Base-by-base conservation (phyloP, 2,888 invertebrate genomes). In the Malthinus seriepunctatus region DNA sequence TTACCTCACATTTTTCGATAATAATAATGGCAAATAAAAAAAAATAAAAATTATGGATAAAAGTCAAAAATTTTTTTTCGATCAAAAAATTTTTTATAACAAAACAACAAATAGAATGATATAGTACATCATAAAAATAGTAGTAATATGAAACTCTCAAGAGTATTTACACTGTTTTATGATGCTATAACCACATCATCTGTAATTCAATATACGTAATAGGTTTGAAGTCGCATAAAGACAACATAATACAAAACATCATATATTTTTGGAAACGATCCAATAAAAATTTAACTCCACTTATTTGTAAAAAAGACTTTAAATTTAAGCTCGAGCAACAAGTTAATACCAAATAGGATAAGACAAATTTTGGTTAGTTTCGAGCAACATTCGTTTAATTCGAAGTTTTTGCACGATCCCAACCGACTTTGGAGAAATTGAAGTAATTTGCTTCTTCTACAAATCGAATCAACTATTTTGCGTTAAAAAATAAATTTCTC, bases 121-220 rank as follows among this genome's bases (percentile, higher is more conserved):
- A 23, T 39, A 51, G 31, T 51, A 14, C 32, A 39, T 32, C 42
- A 51, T 51, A 51, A 51, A 51, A 51, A 23, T 23, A 3, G 15
- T 51, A 51, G 39, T 51, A 42, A 42, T 42, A 12, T 10, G 50
- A 51, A 51, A 32, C 32, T 51, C 50, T 39, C 50, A 32, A n/a
- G 50, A 39, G 50, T 50, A 50, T 50, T 50, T 50, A 12, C 50
- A 11, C 39, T 32, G 50, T 51, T 51, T 51, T 51, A 51, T 51
- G 50, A 39, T 32, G 50, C 39, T 11, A 51, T 51, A 51, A 51
- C 50, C 39, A 39, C 50, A 39, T 39, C 50, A 51, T 51, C 50
- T 39, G 50, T 51, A 51, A 51, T 51, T 51, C 50, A 51, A 51
- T 51, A 39, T 51, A 51, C 32, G 50, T 12, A 42, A 51, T 42